A percentile compares a stretch with the other conserved stretches of the same genome.
Conservation (phyloP, 1,140 invertebrate genomes). For the Cyrtorhinus lividipennis region DNA sequence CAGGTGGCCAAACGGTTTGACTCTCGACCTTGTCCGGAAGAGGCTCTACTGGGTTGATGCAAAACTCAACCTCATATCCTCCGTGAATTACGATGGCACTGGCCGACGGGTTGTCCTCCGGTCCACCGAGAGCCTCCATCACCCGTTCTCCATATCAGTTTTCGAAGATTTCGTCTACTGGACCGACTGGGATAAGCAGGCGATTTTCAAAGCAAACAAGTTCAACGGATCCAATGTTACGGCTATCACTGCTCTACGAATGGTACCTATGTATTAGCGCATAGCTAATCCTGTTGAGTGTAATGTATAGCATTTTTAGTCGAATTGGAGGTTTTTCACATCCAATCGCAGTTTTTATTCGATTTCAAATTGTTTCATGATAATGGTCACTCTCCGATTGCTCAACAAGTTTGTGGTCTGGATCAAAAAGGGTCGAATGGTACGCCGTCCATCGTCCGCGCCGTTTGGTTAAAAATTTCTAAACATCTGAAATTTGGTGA, state of each 20-base stretch:
- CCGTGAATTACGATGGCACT: conserved; percentile 71
- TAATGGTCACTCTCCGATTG: no score
- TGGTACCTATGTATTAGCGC: no score
- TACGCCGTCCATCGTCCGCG: no score
- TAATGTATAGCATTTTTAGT: no score
- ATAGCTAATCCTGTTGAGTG: no score
- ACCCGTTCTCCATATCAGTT: conserved; percentile 85
- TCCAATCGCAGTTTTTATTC: no score
- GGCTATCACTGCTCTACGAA: conserved; percentile 46
- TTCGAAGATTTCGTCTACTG: conserved; percentile 92
- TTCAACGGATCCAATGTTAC: conserved; percentile 71
- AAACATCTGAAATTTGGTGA: no score
- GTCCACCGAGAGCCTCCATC: conserved; percentile 54
- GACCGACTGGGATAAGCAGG: conserved; percentile 92
- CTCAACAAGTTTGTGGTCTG: no score
- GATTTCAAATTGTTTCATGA: no score
- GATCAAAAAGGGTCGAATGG: no score
- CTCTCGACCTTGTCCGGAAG: conserved; percentile 67
- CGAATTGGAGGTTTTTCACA: no score
- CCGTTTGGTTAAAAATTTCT: no score
- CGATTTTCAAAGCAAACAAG: conserved; percentile 86
- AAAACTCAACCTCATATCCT: conserved; percentile 74
- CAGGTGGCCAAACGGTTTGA: conserved; percentile 93
- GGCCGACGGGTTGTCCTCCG: conserved; percentile 53
- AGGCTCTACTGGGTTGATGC: conserved; percentile 93